Evolutionary conservation across 2,113 vertebrate genomes (phyloP).

Genomic region (Illadopsis cleaveri): DNA sequence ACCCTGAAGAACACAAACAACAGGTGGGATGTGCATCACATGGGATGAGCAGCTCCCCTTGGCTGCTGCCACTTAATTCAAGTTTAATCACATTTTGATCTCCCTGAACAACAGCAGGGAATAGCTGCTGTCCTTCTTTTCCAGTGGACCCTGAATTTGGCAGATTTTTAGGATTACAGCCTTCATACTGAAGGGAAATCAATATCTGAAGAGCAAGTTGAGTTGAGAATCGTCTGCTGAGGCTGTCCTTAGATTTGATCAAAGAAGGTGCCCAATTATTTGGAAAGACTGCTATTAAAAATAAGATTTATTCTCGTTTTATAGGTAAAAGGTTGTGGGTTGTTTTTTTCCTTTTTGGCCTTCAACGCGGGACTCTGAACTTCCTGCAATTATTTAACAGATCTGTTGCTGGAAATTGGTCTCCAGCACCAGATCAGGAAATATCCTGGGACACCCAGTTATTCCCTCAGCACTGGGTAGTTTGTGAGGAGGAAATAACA

Average conservation of each 20-base stretch:
- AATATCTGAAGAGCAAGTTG: background rate
- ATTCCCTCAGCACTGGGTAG: conserved; percentile 65
- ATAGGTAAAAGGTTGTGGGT: background rate
- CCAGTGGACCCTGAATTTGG: background rate
- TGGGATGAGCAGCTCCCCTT: background rate
- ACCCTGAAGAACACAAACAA: background rate
- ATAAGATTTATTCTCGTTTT: background rate
- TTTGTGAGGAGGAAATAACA: conserved; percentile 71
- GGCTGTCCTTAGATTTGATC: background rate
- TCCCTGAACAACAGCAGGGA: background rate
- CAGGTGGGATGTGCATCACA: background rate
- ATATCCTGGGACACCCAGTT: conserved; percentile 62
- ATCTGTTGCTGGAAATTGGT: conserved; percentile 52
- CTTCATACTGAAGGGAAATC: background rate
- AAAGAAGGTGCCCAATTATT: background rate
- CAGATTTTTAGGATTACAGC: background rate
- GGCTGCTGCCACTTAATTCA: background rate
- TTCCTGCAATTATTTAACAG: conserved; percentile 66
- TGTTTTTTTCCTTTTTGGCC: background rate
- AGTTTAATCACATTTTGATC: background rate
- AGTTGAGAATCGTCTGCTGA: background rate
- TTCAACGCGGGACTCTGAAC: background rate
- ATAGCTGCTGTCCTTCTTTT: background rate
- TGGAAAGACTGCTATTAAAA: background rate
- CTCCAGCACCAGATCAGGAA: conserved; percentile 64